phyloP scores from a whole-genome alignment of 2,888 invertebrate genomes.

The Lasius platythorax region DNA sequence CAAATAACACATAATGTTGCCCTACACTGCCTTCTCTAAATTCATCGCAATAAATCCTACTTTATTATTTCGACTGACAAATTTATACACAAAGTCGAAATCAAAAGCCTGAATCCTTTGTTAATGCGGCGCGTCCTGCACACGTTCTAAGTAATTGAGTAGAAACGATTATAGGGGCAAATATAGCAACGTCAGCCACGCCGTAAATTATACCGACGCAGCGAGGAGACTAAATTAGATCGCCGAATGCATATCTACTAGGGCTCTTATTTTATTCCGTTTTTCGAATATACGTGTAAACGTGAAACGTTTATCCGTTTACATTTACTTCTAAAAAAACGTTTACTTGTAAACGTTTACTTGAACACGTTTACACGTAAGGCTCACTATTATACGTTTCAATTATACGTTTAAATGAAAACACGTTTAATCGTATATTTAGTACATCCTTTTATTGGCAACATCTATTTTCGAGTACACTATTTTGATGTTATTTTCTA shows the following conservation, averaged over 20 bases:
- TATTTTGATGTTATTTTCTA: too few species aligned
- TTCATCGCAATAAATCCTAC: not conserved
- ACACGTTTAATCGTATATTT: too few species aligned
- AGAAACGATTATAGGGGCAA: not conserved
- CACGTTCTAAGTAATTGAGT: not conserved
- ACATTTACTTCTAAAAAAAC: too few species aligned
- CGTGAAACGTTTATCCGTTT: too few species aligned
- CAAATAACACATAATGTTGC: not conserved
- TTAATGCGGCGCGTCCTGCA: not conserved
- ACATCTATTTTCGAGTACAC: too few species aligned
- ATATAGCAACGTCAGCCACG: not conserved
- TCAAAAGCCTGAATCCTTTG: not conserved
- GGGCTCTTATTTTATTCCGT: too few species aligned
- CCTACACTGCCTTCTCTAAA: not conserved
- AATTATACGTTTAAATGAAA: too few species aligned
- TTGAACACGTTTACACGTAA: too few species aligned
- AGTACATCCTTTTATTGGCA: too few species aligned
- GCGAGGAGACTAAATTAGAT: constrained; percentile 19
- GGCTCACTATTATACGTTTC: too few species aligned
- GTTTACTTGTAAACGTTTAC: too few species aligned
- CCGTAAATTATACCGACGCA: constrained; percentile 14
- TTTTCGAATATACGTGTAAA: too few species aligned
- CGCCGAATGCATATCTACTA: constrained; percentile 16
- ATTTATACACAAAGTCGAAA: not conserved
- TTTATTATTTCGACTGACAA: not conserved